phyloP scores from a whole-genome alignment of 2,797 vertebrate species.

The Paguma larvata region DNA sequence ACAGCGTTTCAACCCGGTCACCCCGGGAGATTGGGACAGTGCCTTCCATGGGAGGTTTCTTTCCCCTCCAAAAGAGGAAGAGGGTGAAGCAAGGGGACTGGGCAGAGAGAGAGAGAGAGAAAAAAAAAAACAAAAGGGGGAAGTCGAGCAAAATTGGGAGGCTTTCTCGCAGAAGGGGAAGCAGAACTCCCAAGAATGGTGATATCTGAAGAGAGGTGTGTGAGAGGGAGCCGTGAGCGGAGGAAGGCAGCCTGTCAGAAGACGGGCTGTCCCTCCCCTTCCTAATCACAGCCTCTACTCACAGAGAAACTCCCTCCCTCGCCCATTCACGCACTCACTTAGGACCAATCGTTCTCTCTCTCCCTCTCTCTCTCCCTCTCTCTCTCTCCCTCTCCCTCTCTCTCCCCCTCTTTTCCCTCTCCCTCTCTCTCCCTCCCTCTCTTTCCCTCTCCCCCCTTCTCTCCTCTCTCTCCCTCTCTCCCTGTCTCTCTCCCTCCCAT shows the following conservation, averaged over 20 bases:
- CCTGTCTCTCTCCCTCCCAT: slow-evolving; percentile 66
- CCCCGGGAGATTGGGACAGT: slow-evolving; percentile 72
- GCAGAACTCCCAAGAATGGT: slow-evolving; percentile 85
- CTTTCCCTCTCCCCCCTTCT: neutral
- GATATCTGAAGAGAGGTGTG: slow-evolving; percentile 90
- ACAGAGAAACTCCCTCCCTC: slow-evolving; percentile 91
- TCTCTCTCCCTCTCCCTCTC: neutral
- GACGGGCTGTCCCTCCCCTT: slow-evolving; percentile 90
- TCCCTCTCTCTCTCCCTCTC: slow-evolving; percentile 45
- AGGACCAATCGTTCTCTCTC: slow-evolving; percentile 86
- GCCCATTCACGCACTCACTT: slow-evolving; percentile 90
- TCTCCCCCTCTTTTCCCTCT: slow-evolving; percentile 54
- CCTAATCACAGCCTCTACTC: slow-evolving; percentile 91
- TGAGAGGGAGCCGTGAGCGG: slow-evolving; percentile 88
- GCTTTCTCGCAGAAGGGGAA: slow-evolving; percentile 81
- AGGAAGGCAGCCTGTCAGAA: slow-evolving; percentile 89
- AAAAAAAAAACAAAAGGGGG: neutral
- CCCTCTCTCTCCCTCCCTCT: neutral
- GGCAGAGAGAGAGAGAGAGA: neutral
- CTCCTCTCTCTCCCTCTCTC: slow-evolving; percentile 59
- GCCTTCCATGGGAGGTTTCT: neutral
- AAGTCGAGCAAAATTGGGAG: slow-evolving; percentile 82
- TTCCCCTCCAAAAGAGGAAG: slow-evolving; percentile 76
- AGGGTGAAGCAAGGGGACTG: slow-evolving; percentile 19
- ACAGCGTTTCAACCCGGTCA: slow-evolving; percentile 75